A percentile compares a stretch with the other conserved stretches of the same genome.
These are phyloP conservation scores for Apogon hyalosoma DNA, from an alignment of 2,797 vertebrate species.

Conservation along the genomic window DNA sequence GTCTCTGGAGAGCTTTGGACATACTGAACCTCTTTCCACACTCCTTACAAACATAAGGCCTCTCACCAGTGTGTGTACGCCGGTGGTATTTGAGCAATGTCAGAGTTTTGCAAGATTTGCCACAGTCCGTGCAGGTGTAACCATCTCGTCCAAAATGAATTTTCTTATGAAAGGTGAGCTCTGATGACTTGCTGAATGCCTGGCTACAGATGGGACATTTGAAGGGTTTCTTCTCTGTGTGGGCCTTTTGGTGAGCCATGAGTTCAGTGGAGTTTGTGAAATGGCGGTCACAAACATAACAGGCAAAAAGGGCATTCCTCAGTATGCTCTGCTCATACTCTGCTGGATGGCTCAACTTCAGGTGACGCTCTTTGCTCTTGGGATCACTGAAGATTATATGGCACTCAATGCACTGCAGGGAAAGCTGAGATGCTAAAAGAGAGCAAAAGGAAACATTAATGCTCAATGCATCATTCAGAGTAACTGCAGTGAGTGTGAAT, in stretches of 20 bases:
- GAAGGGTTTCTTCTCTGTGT: constrained; percentile 83
- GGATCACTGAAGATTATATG: constrained; percentile 89
- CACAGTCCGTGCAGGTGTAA: constrained; percentile 85
- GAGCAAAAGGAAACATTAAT: constrained; percentile 13
- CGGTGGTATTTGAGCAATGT: constrained; percentile 86
- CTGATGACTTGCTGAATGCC: constrained; percentile 82
- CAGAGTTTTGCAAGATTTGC: constrained; percentile 85
- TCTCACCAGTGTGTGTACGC: constrained; percentile 87
- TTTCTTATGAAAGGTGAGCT: constrained; percentile 84
- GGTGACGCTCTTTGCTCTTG: constrained; percentile 87
- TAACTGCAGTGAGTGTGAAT: not conserved
- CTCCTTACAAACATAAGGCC: constrained; percentile 83
- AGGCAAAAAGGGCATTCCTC: constrained; percentile 85
- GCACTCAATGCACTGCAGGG: constrained; percentile 86
- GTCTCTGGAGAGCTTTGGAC: constrained; percentile 82
- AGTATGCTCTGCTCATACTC: constrained; percentile 87
- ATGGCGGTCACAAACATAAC: constrained; percentile 87
- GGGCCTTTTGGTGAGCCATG: constrained; percentile 86
- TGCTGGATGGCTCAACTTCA: constrained; percentile 86
- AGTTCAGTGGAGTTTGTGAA: constrained; percentile 88
- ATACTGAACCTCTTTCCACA: constrained; percentile 86
- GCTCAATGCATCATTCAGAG: not conserved
- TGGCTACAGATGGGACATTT: constrained; percentile 83
- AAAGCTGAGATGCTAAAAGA: constrained; percentile 82
- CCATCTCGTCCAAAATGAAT: constrained; percentile 82